A percentile compares a stretch with the other conserved stretches of the same genome.
Conservation (phyloP, 2,113 vertebrate genomes). For the Turnix velox region DNA sequence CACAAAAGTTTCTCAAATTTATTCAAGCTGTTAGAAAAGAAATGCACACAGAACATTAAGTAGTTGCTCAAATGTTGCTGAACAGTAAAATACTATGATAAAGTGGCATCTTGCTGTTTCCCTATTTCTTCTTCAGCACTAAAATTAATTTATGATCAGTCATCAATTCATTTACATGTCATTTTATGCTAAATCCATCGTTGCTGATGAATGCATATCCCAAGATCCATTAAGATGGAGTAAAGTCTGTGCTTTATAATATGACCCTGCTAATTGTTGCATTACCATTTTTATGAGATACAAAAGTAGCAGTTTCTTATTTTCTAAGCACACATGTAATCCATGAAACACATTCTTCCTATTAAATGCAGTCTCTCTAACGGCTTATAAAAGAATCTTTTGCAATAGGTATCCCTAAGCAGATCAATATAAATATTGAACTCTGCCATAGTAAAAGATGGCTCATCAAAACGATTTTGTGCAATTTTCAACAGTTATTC, state of each 20-base stretch:
- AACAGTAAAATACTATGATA: conserved; percentile 79
- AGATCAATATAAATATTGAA: conserved; percentile 64
- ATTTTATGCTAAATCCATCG: conserved; percentile 85
- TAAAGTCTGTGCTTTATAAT: conserved; percentile 79
- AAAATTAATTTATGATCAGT: conserved; percentile 94
- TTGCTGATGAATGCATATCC: conserved; percentile 83
- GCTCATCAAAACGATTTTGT: background rate
- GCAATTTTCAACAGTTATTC: background rate
- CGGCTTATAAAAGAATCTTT: conserved; percentile 43
- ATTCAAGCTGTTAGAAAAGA: conserved; percentile 70
- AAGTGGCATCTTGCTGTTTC: conserved; percentile 78
- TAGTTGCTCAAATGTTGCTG: conserved; percentile 77
- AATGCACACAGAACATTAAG: conserved; percentile 71
- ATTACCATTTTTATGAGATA: conserved; percentile 85
- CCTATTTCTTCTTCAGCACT: conserved; percentile 82
- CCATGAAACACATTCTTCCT: conserved; percentile 50
- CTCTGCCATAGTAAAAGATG: background rate
- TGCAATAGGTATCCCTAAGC: conserved; percentile 29
- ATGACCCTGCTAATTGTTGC: conserved; percentile 82
- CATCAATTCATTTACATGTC: conserved; percentile 92
- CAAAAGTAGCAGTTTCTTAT: conserved; percentile 68
- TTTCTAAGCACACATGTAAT: conserved; percentile 66
- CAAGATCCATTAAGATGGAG: conserved; percentile 77
- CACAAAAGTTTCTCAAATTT: conserved; percentile 64
- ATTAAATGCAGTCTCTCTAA: conserved; percentile 57